phyloP scores from a whole-genome alignment of 1,140 invertebrate species.

The Eufriesea mexicana region DNA sequence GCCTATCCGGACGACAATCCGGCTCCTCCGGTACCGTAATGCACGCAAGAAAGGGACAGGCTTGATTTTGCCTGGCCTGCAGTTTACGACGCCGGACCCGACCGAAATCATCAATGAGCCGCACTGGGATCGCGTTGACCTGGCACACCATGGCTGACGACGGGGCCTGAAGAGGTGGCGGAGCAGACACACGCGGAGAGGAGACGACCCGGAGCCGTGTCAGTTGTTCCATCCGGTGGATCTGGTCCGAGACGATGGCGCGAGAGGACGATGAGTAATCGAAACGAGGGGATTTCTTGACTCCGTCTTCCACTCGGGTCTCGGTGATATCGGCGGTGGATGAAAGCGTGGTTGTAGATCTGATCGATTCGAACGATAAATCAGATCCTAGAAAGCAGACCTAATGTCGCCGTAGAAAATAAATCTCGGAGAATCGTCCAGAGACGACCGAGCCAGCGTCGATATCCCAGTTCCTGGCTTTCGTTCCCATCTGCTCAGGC shows the following conservation, averaged over 20 bases:
- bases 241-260: not conserved
- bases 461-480: no score
- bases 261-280: not conserved
- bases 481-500: no score
- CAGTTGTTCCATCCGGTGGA: not conserved
- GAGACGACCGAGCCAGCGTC: no score
- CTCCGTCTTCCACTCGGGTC: no score
- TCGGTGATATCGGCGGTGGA: not conserved
- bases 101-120: conserved; percentile 63
- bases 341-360: no score
- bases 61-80: conserved; percentile 49
- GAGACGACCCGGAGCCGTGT: not conserved
- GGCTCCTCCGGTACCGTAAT: conserved; percentile 56
- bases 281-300: not conserved
- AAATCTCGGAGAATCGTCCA: no score
- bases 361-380: no score
- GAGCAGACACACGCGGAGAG: not conserved
- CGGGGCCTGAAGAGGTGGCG: not conserved
- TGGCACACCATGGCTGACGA: not conserved
- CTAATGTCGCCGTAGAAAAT: no score
- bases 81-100: conserved; percentile 49
- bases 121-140: conserved; percentile 27
- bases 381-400: no score
- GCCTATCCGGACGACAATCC: conserved; percentile 52
- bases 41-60: conserved; percentile 53